phyloP scores from a whole-genome alignment of 1,140 invertebrate genomes.

The Aphidius ervi region DNA sequence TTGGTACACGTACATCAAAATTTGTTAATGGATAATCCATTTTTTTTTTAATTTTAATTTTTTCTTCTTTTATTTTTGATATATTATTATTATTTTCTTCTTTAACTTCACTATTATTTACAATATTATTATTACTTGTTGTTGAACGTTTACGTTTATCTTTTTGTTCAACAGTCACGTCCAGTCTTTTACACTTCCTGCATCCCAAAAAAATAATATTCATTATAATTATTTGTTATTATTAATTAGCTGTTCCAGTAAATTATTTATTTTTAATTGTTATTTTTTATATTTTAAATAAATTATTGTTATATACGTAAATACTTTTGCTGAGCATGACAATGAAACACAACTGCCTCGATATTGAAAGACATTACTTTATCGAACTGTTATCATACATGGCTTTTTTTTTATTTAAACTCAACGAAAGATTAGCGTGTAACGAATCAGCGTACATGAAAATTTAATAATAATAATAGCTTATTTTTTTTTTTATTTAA shows the following conservation, averaged over 20 bases:
- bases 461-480: too few species aligned
- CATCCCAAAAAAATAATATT: background rate
- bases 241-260: background rate
- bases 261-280: too few species aligned
- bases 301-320: background rate
- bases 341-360: too few species aligned
- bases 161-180: slow-evolving; percentile 2
- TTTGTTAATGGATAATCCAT: slow-evolving; percentile 36
- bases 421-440: too few species aligned
- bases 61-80: slow-evolving; percentile 15
- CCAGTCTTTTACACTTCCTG: slow-evolving; percentile 12
- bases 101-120: slow-evolving; percentile 3
- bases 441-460: too few species aligned
- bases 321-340: background rate
- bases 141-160: slow-evolving; percentile 1
- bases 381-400: too few species aligned
- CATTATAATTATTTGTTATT: background rate
- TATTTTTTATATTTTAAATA: background rate
- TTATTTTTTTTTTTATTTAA: too few species aligned
- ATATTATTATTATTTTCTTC: slow-evolving; percentile 15
- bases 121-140: background rate
- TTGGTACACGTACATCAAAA: slow-evolving; percentile 52
- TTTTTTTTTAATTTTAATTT: slow-evolving; percentile 18
- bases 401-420: too few species aligned
- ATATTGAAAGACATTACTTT: too few species aligned